phyloP scores from a whole-genome alignment of 1,140 invertebrate genomes.

The Pachyrhynchus sulphureomaculatus region DNA sequence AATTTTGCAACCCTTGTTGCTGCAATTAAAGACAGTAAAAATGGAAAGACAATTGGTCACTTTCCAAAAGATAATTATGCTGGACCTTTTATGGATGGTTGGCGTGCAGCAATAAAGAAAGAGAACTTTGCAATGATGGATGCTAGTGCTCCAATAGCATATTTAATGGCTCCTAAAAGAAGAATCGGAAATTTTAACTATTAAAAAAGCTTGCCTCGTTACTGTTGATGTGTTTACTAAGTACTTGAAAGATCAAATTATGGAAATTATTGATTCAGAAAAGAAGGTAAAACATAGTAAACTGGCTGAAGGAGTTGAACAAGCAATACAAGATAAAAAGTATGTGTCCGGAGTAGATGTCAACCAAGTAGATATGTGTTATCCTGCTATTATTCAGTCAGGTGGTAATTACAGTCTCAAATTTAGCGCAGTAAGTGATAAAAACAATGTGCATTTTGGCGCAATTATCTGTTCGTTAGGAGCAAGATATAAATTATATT shows the following conservation, averaged over 20 bases:
- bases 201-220: constrained; percentile 92
- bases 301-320: constrained; percentile 91
- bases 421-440: constrained; percentile 92
- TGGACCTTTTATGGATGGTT: constrained; percentile 89
- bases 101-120: constrained; percentile 75
- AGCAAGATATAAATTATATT: constrained; percentile 95
- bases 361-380: constrained; percentile 92
- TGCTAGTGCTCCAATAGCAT: constrained; percentile 80
- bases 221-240: constrained; percentile 95
- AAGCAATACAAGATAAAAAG: constrained; percentile 89
- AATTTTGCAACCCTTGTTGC: constrained; percentile 89
- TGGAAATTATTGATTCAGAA: constrained; percentile 98
- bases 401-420: constrained; percentile 97
- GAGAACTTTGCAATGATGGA: constrained; percentile 87
- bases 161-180: constrained; percentile 94
- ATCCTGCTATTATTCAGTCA: constrained; percentile 97
- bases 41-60: constrained; percentile 88
- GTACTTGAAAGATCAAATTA: constrained; percentile 96
- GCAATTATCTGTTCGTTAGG: constrained; percentile 95
- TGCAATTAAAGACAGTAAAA: constrained; percentile 84
- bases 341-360: constrained; percentile 89
- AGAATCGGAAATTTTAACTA: constrained; percentile 86
- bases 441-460: constrained; percentile 93
- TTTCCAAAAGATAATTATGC: constrained; percentile 94
- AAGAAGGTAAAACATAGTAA: constrained; percentile 95